Conservation (phyloP, 2,888 invertebrate species). For the Choreutis nemorana region DNA sequence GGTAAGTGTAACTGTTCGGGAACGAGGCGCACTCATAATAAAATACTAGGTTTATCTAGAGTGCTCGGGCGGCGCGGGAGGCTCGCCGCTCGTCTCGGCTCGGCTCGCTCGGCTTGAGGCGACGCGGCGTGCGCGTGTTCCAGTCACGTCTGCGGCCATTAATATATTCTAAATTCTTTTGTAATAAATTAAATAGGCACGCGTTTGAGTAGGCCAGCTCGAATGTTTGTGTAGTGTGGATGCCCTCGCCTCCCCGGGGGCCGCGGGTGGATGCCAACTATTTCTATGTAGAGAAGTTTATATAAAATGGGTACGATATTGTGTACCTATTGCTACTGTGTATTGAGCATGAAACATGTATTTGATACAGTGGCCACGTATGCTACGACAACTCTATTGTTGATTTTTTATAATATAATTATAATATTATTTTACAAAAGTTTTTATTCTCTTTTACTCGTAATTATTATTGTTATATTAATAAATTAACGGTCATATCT, state of each 20-base stretch:
- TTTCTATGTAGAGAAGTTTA: conserved; percentile 30
- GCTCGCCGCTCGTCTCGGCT: too few relatives aligned
- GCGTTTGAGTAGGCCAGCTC: not conserved
- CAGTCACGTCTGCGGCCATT: conserved; percentile 2
- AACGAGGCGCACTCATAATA: conserved; percentile 22
- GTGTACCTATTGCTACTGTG: conserved; percentile 26
- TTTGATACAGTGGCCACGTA: conserved; percentile 27
- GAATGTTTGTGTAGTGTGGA: conserved; percentile 1
- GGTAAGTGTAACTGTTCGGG: conserved; percentile 25
- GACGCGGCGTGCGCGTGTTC: conserved; percentile 2
- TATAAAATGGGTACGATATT: conserved; percentile 46
- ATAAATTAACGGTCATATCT: conserved; percentile 45
- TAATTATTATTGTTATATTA: conserved; percentile 39
- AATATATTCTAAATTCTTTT: conserved; percentile 7
- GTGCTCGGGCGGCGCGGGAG: conserved; percentile 13
- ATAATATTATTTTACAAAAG: conserved; percentile 38
- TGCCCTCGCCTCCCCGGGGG: conserved; percentile 3
- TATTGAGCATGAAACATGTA: conserved; percentile 14
- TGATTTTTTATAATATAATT: conserved; percentile 37
- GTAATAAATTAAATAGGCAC: conserved; percentile 16
- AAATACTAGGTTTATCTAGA: conserved; percentile 33
- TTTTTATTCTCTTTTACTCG: conserved; percentile 39
- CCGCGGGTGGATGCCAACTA: conserved; percentile 23
- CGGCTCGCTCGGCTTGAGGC: too few relatives aligned
- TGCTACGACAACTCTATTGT: conserved; percentile 44